Base-by-base conservation (phyloP, 2,888 invertebrate species). In the Sepioteuthis lessoniana region DNA sequence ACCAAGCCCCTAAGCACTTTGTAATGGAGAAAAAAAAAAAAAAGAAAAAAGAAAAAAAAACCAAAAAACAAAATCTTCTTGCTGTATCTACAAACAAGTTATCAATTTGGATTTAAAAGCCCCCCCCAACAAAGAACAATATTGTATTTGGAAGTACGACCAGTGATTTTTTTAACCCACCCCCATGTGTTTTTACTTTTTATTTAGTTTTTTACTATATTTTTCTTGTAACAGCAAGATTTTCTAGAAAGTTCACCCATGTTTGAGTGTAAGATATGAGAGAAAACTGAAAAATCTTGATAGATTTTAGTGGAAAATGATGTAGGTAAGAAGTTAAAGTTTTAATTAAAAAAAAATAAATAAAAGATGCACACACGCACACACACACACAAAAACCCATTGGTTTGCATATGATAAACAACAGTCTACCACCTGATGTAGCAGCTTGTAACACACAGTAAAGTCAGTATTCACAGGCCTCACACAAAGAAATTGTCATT, bases 381-480 rank as follows among this genome's bases (percentile, higher is more conserved):
- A 76, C 35, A 35, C 76, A 16, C n/a, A 76, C 35, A 76, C n/a
- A 35, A 35, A 35, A 76, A n/a, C n/a, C 55, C 55, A 55, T 55
- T 55, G 55, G 55, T 55, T 55, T 55, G 55, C 55, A 28, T 35
- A 60, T 60, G 25, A 60, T 60, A 76, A n/a, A 76, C 13, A n/a
- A 76, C 76, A 76, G 4, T 76, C 76, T 76, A 76, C 76, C 76
- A 76, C 76, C 16, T 76, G 76, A 76, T 35, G 76, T n/a, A 76
- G 76, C n/a, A 76, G 76, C 76, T 76, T 76, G 76, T 76, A 76
- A 76, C 76, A 76, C 76, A n/a, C 76, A 31, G 31, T 76, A 76
- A 76, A 76, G 92, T 92, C 92, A 92, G 47, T 92, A 92, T 92
- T 92, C 92, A 92, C 92, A 92, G 92, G 38, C 92, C 47, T 92